Percentiles rank a stretch among this genome's conserved stretches.
phyloP scores from a whole-genome alignment of 1,140 invertebrate genomes.

The Theocolax elegans region DNA sequence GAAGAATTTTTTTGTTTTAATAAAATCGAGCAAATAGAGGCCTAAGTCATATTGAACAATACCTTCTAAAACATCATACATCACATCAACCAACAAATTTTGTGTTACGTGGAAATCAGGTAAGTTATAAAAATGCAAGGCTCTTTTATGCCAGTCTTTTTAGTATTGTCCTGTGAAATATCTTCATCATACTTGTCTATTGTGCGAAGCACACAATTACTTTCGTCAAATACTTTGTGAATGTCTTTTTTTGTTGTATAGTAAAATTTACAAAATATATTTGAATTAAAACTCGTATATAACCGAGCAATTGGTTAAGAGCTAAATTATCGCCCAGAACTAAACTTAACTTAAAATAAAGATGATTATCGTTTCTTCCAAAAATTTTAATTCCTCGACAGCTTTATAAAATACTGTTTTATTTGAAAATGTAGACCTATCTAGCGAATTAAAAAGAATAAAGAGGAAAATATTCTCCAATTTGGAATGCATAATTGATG shows the following conservation, averaged over 20 bases:
- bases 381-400: too few species aligned
- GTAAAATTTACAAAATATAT: constrained; percentile 38
- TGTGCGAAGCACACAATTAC: constrained; percentile 3
- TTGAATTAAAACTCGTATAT: constrained; percentile 37
- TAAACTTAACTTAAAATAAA: too few species aligned
- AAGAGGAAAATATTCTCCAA: too few species aligned
- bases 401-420: too few species aligned
- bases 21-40: too few species aligned
- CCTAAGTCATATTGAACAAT: not conserved
- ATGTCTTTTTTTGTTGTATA: not conserved
- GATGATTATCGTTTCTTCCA: too few species aligned
- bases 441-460: too few species aligned
- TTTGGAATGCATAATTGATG: too few species aligned
- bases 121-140: not conserved
- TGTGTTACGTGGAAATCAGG: not conserved
- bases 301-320: constrained; percentile 38
- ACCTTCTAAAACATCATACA: not conserved
- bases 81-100: not conserved
- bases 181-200: constrained; percentile 40
- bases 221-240: not conserved
- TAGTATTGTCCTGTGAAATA: constrained; percentile 27
- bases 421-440: too few species aligned
- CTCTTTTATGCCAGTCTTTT: constrained; percentile 47
- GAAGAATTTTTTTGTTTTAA: too few species aligned
- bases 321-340: too few species aligned